Evolutionary conservation across 64 coral and sea anemone species (phyloP), one percentile per base, ranked within the genome.

Genomic region (Dendronephthya gigantea): DNA sequence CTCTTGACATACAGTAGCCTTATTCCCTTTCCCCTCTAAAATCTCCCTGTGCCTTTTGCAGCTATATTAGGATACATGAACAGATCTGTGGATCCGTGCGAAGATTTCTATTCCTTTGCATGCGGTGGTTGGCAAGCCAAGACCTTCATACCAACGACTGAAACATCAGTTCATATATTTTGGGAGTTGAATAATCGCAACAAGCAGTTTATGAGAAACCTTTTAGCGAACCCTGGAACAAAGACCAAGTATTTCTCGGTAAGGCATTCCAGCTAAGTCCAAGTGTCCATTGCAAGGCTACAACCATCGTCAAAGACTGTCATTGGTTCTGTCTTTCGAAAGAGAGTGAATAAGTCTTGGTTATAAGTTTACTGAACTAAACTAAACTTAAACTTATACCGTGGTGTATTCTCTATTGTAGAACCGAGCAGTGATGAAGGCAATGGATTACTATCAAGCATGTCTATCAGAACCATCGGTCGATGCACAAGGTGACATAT

Each of bases 111-210:
- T 75, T 81, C 83, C 16, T 93, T 90, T 82, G 85, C 88, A 4
- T 93, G 92, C 82, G 92, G 83, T 83, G 88, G 88, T 15, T 93
- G 92, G 92, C 90, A 90, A 50, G 41, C 39, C 35, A 82, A 93
- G 25, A 93, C 90, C 39, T 88, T 88, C 25, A 93, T 93, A 35
- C 92, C 92, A 16, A 79, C 92, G 1, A 87, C 88, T n/a, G 30
- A 90, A 65, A 93, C 81, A 82, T 56, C 90, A 79, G 36, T 79
- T 15, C 32, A 29, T 79, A 79, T 79, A 34, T 34, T 79, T 3
- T 34, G 19, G 8, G 29, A 33, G 1, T 33, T 79, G 12, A 34
- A 79, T 16, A 29, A 79, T 28, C 15, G 9, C 32, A 79, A 79
- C 29, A 79, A 34, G 29, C 15, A 79, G 2, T 79, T 79, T 3